A percentile compares a stretch with the other conserved stretches of the same genome.
These are phyloP conservation scores for Palythoa heliodiscus DNA, from an alignment of 92 coral and sea anemone genomes.

Conservation along the genomic window DNA sequence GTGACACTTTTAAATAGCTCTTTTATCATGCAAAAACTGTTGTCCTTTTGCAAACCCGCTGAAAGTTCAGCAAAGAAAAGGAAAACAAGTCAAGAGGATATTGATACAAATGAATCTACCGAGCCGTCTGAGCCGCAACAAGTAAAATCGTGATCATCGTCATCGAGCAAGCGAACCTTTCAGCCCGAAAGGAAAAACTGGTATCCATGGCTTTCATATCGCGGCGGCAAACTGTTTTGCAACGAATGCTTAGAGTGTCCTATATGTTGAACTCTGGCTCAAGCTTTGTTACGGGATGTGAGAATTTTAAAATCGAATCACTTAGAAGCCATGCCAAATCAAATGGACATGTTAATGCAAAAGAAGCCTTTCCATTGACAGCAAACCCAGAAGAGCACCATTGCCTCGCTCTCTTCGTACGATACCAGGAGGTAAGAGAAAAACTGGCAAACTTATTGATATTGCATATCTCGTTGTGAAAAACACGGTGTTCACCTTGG, in stretches of 20 bases:
- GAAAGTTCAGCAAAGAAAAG: slow-evolving; percentile 37
- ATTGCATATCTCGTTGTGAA: slow-evolving; percentile 27
- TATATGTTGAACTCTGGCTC: slow-evolving; percentile 33
- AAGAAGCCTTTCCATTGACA: slow-evolving; percentile 33
- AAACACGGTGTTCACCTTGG: slow-evolving; percentile 42
- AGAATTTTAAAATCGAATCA: slow-evolving; percentile 38
- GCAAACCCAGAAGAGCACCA: slow-evolving; percentile 46
- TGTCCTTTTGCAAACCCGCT: slow-evolving; percentile 11
- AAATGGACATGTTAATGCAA: slow-evolving; percentile 40
- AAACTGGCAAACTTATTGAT: slow-evolving; percentile 48
- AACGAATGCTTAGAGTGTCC: slow-evolving; percentile 13
- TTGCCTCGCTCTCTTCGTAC: slow-evolving; percentile 24
- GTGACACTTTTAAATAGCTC: slow-evolving; percentile 23
- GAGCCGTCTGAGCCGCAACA: slow-evolving; percentile 17
- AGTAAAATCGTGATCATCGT: slow-evolving; percentile 5
- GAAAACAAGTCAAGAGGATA: slow-evolving; percentile 18
- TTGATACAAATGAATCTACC: slow-evolving; percentile 18
- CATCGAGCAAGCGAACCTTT: slow-evolving; percentile 29
- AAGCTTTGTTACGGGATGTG: slow-evolving; percentile 33
- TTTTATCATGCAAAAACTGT: slow-evolving; percentile 26
- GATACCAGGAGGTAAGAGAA: slow-evolving; percentile 32
- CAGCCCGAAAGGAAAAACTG: slow-evolving; percentile 25
- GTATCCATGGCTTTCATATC: slow-evolving; percentile 28
- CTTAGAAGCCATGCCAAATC: slow-evolving; percentile 51
- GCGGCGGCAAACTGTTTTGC: slow-evolving; percentile 24